phyloP scores from a whole-genome alignment of 2,797 vertebrate genomes.

The Epinephelus malabaricus region DNA sequence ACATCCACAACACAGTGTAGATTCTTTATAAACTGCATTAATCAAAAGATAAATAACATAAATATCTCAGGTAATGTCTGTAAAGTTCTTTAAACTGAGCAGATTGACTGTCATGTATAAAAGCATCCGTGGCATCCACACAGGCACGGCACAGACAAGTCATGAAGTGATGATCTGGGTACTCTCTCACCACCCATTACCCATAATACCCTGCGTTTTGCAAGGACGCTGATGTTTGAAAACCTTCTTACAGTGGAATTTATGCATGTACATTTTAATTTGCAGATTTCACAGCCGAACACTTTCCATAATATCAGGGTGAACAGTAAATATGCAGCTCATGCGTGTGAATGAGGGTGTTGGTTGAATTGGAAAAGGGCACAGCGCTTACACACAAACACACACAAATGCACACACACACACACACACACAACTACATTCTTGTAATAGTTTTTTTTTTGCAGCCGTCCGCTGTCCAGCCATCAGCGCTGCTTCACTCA shows the following conservation, averaged over 20 bases:
- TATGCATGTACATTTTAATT: slow-evolving; percentile 45
- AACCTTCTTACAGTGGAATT: slow-evolving; percentile 34
- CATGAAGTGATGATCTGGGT: slow-evolving; percentile 18
- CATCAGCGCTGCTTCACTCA: slow-evolving; percentile 67
- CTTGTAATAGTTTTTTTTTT: slow-evolving; percentile 47
- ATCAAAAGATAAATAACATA: slow-evolving; percentile 31
- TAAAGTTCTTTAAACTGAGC: slow-evolving; percentile 47
- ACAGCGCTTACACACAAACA: slow-evolving; percentile 16
- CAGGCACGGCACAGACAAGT: background rate
- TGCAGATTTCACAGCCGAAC: slow-evolving; percentile 51
- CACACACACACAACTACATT: slow-evolving; percentile 30
- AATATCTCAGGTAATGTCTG: slow-evolving; percentile 11
- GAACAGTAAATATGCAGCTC: slow-evolving; percentile 67
- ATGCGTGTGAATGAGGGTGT: slow-evolving; percentile 61
- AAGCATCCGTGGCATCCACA: slow-evolving; percentile 63
- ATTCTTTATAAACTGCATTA: slow-evolving; percentile 5
- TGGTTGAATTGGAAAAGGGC: slow-evolving; percentile 57
- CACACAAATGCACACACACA: slow-evolving; percentile 25
- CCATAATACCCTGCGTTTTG: slow-evolving; percentile 23
- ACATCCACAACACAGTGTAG: background rate
- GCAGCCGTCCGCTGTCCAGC: slow-evolving; percentile 69
- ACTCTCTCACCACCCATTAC: background rate
- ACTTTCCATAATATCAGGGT: slow-evolving; percentile 65
- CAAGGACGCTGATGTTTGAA: slow-evolving; percentile 29
- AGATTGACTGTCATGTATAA: slow-evolving; percentile 55